phyloP scores from a whole-genome alignment of 2,888 invertebrate species.

The Biston stratarius region DNA sequence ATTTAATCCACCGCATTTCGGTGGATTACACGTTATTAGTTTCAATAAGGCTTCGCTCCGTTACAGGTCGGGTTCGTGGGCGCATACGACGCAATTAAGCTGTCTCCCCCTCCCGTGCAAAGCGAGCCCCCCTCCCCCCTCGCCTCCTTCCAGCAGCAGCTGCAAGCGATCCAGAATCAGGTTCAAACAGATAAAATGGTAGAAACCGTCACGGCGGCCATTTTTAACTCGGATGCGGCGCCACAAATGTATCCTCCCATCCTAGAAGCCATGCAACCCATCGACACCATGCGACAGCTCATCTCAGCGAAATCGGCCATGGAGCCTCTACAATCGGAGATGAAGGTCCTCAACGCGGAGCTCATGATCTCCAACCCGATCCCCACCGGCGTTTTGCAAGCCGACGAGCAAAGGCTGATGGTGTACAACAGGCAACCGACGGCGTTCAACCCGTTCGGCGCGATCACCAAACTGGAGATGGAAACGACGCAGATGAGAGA shows the following conservation, averaged over 20 bases:
- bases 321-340: conserved; percentile 61
- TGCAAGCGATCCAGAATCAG: conserved; percentile 81
- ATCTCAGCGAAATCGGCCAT: conserved; percentile 64
- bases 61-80: conserved; percentile 67
- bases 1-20: too few species aligned
- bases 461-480: conserved; percentile 75
- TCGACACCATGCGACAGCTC: conserved; percentile 69
- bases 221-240: conserved; percentile 77
- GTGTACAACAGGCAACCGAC: conserved; percentile 66
- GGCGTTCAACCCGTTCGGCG: conserved; percentile 72
- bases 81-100: conserved; percentile 83
- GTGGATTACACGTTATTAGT: not conserved
- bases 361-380: conserved; percentile 69
- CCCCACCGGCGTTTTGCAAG: conserved; percentile 52
- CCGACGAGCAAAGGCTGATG: conserved; percentile 62
- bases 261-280: conserved; percentile 56
- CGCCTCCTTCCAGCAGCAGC: conserved; percentile 76
- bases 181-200: conserved; percentile 85
- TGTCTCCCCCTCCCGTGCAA: conserved; percentile 79
- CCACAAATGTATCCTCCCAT: conserved; percentile 72
- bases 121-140: conserved; percentile 73
- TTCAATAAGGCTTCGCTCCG: conserved; percentile 25
- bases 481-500: conserved; percentile 66
- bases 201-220: conserved; percentile 81
- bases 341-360: conserved; percentile 69